Conservation (phyloP, 2,888 invertebrate species). For the Vanessa cardui region DNA sequence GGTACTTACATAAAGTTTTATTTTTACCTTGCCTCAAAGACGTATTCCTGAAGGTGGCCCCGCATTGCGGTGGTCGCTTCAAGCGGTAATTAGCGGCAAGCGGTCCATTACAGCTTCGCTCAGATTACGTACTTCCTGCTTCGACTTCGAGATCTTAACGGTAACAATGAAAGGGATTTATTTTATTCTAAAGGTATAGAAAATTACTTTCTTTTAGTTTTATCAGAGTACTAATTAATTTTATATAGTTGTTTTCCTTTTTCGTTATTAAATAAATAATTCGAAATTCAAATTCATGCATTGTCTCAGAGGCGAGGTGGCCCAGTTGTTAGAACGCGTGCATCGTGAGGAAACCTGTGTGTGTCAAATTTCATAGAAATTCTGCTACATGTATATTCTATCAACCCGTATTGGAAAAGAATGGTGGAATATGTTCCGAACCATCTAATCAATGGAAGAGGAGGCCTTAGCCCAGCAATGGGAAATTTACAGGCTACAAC, state of each 20-base stretch:
- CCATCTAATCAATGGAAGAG: too few relatives aligned
- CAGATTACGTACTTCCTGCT: conserved; percentile 20
- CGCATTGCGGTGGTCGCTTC: conserved; percentile 26
- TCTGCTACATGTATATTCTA: too few relatives aligned
- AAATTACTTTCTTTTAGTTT: not conserved
- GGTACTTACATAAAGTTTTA: not conserved
- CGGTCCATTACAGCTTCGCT: conserved; percentile 14
- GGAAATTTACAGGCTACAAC: too few relatives aligned
- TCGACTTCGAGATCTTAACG: conserved; percentile 12
- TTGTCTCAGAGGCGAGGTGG: too few relatives aligned
- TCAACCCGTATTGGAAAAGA: too few relatives aligned
- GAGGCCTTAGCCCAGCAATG: too few relatives aligned
- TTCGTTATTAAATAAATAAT: too few relatives aligned
- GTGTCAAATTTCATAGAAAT: too few relatives aligned
- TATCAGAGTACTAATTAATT: not conserved
- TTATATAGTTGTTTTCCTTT: not conserved
- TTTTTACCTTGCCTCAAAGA: conserved; percentile 7
- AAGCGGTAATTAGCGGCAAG: conserved; percentile 24
- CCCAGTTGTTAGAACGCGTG: too few relatives aligned
- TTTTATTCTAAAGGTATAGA: conserved; percentile 3
- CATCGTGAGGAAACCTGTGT: too few relatives aligned
- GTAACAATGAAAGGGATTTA: conserved; percentile 2
- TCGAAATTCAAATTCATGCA: too few relatives aligned
- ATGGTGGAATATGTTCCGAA: too few relatives aligned
- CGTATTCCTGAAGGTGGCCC: conserved; percentile 7